A percentile compares a stretch with the other conserved stretches of the same genome.
These are phyloP conservation scores for Nephila pilipes DNA, from an alignment of 1,140 invertebrate genomes.

Conservation along the genomic window DNA sequence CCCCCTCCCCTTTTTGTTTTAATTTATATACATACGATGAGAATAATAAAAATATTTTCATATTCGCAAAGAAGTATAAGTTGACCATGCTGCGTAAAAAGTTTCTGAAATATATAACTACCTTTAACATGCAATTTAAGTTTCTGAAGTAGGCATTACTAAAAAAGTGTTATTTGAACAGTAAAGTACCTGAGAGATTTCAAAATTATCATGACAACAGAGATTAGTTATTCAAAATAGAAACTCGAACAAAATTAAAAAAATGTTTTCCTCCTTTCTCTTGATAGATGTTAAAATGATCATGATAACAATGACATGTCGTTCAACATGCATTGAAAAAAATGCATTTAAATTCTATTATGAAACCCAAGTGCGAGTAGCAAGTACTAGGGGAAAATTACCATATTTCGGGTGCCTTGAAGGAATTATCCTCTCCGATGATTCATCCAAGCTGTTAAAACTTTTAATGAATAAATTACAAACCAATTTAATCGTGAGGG, in stretches of 20 bases:
- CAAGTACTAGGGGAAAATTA: background rate
- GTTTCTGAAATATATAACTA: background rate
- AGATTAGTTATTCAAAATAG: background rate
- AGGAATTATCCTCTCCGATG: conserved; percentile 28
- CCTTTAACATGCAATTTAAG: background rate
- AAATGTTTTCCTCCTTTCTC: background rate
- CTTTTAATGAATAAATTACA: conserved; percentile 50
- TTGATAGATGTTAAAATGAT: conserved; percentile 25
- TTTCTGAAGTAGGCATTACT: background rate
- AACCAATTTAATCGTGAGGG: conserved; percentile 20
- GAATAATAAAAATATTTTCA: too few species aligned
- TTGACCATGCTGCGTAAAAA: too few species aligned
- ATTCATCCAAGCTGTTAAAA: conserved; percentile 34
- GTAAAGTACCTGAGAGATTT: background rate
- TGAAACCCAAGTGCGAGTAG: background rate
- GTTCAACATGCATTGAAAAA: background rate
- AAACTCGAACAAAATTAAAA: background rate
- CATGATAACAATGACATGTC: conserved; percentile 7
- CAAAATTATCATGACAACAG: conserved; percentile 16
- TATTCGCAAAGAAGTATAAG: too few species aligned
- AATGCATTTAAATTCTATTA: conserved; percentile 36
- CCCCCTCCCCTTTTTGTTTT: too few species aligned
- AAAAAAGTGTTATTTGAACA: background rate
- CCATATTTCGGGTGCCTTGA: conserved; percentile 3
- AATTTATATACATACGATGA: too few species aligned